Base-by-base conservation (phyloP, 1,140 invertebrate genomes). In the Drosophila persimilis region DNA sequence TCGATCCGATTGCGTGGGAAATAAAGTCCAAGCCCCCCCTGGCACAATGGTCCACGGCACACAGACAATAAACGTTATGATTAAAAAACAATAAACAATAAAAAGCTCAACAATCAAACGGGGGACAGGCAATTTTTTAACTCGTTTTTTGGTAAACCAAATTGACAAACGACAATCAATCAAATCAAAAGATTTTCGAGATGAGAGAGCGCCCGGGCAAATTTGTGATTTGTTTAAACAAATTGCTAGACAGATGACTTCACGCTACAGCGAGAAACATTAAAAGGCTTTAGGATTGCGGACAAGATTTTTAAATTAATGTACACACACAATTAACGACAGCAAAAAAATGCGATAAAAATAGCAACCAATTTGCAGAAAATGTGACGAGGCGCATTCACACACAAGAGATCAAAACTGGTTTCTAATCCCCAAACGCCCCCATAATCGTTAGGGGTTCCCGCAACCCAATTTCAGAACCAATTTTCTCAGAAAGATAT, bases 51-150 rank as follows among this genome's bases (percentile, higher is more conserved):
- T 80, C 67, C 62, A 60, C 11, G 62, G 69, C 55, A 65, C 66
- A 66, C 66, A 65, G 35, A 69, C 76, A 85, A 71, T 77, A 74
- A 85, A 81, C 81, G 66, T 88, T 86, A 88, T 86, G 62, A 86
- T 81, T 88, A 88, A 83, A 86, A 86, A 72, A 80, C 77, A 88
- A 86, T 83, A 78, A 81, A 78, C 74, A 86, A 88, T 73, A 86
- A 77, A 86, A 55, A 66, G 51, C 48, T 64, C 51, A 17, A 39
- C 43, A 65, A 60, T 58, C 35, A 22, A 60, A 46, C 29, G 35
- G 41, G 57, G 46, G 52, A 55, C n/a, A 54, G 9, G 52, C 57
- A 22, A 62, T 62, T 51, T 65, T 65, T 24, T 3, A 50, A 24
- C 11, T 46, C n/a, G 20, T 20, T 29, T 8, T n/a, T 73, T 55